Evolutionary conservation across 2,888 invertebrate genomes (phyloP), one percentile per base, ranked within the genome.

Genomic region (Heliconius cydno): DNA sequence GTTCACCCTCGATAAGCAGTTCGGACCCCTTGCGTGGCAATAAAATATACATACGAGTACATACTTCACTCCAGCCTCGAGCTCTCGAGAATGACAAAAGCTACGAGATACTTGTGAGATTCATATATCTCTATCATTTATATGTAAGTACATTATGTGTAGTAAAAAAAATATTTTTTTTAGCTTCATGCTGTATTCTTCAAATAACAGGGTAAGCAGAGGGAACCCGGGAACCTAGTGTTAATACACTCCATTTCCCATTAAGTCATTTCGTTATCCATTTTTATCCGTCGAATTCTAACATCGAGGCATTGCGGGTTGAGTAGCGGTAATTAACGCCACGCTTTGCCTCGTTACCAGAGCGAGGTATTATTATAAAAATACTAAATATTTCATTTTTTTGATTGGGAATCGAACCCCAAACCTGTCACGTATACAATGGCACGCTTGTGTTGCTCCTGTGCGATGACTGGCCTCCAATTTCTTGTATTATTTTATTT

Each of bases 31-130:
- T 63, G 46, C 74, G 74, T 78, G 34, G 76, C 85, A 87, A 88
- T 87, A 87, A 87, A 85, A 87, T 85, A 87, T 87, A 87, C 86
- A 70, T 70, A 70, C n/a, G n/a, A n/a, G n/a, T n/a, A n/a, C 25
- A 86, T 87, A 87, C 78, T 86, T 83, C 85, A 84, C 73, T 73
- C 60, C 60, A 60, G 34, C 60, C 60, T 60, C 60, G n/a, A 60
- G 60, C 34, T 63, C 71, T 79, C 82, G 85, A 85, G 89, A 88
- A 88, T 88, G 86, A 86, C 84, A 82, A 86, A 41, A 85, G 84
- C 84, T 82, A 84, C 86, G 41, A 41, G 70, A 25, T 41, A 28
- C 41, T 70, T 41, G 13, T 25, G 15, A 70, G 9, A 70, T 34
- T 7, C 34, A 9, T 70, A 15, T 70, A 70, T 63, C 1, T 68